Base-by-base conservation (phyloP, 2,888 invertebrate genomes). In the Elegia similella region DNA sequence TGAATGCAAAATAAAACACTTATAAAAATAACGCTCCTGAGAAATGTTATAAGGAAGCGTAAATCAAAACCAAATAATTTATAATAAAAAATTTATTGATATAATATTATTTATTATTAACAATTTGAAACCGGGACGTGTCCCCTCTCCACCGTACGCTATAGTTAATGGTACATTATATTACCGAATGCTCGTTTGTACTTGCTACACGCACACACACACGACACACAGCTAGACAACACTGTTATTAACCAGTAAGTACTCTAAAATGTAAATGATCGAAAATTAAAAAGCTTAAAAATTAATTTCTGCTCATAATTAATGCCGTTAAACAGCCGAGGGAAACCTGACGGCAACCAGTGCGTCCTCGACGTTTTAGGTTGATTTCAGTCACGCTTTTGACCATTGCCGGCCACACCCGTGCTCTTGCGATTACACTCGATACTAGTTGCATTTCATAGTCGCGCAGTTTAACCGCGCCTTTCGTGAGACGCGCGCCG, bases 41-140 rank as follows among this genome's bases (percentile, higher is more conserved):
- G 10, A 10, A 10, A 10, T 34, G 3, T 5, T 6, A 12, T 6
- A 38, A 38, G 10, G 10, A 48, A n/a, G 42, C 16, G 32, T 3
- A 42, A 57, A 59, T 61, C 70, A 60, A 61, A 62, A 59, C 34
- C 43, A 56, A 55, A 64, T 68, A 69, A 65, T 81, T 84, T 87
- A 86, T 78, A 82, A 85, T 88, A 88, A 86, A 90, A 89, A 87
- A 87, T 86, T 82, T 90, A 90, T 88, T 90, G 87, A 89, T 89
- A 88, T 88, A 86, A 86, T 88, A 79, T 83, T 77, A 83, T 84
- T 82, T 84, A 82, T 85, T 83, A 82, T 83, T 87, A 90, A 90
- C 89, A 89, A 88, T 83, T 78, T 55, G 73, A 80, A 82, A 76
- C 66, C 69, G 66, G 70, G 75, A 69, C 70, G 63, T 61, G 38